A percentile compares a stretch with the other conserved stretches of the same genome.
Conservation (phyloP, 2,113 vertebrate species). For the Melospiza melodia region DNA sequence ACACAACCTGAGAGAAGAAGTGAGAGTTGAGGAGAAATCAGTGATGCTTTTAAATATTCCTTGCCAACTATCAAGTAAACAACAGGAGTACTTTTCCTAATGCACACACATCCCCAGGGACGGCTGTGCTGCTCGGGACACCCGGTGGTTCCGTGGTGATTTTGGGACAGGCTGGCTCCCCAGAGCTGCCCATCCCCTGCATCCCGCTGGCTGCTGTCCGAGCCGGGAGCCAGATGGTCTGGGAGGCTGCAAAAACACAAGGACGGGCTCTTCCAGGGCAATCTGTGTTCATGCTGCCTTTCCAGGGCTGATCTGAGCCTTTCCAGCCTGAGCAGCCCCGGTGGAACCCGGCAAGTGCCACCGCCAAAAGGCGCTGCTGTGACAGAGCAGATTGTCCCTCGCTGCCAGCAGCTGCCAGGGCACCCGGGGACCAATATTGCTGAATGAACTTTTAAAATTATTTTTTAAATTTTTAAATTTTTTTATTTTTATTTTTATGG, state of each 20-base stretch:
- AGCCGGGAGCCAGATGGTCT: conserved; percentile 45
- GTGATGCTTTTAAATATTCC: accelerated
- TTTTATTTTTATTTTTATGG: too few species aligned
- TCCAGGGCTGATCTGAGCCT: conserved; percentile 3
- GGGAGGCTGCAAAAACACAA: not conserved
- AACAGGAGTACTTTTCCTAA: not conserved
- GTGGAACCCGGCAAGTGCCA: conserved; percentile 21
- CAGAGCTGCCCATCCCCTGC: not conserved
- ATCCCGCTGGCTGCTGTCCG: not conserved
- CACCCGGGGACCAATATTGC: not conserved
- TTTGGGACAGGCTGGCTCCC: not conserved
- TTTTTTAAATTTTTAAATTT: too few species aligned
- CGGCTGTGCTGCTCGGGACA: not conserved
- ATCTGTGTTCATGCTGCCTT: not conserved
- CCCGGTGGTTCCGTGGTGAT: not conserved
- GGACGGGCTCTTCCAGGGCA: not conserved
- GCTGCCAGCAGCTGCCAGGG: conserved; percentile 4
- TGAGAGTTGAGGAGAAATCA: accelerated
- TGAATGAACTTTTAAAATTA: not conserved
- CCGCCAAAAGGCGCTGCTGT: not conserved
- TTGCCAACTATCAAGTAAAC: not conserved
- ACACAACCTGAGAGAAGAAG: not conserved
- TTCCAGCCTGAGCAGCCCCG: not conserved
- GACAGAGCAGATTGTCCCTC: conserved; percentile 27
- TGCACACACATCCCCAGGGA: accelerated